Evolutionary conservation across 2,888 invertebrate genomes (phyloP), one percentile per base, ranked within the genome.

Genomic region (Aspidiotus destructor): DNA sequence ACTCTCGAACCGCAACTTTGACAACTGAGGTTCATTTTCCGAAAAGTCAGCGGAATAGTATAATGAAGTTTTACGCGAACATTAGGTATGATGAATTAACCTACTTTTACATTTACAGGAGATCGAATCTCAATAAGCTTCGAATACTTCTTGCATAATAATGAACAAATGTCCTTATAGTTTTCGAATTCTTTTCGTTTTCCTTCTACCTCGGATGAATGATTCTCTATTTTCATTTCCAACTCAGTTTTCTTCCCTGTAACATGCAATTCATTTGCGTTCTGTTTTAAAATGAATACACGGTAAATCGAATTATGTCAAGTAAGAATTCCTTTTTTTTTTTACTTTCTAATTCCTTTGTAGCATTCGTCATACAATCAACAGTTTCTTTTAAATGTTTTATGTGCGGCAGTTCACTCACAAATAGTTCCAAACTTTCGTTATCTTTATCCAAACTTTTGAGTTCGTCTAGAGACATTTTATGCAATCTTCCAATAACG

Each of bases 371-470:
- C 70, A 87, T 78, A 69, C 87, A 85, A 75, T 88, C 87, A 0
- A 89, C 81, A 70, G 84, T 82, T 69, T 83, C 78, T 73, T 88
- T 86, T 53, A 87, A 79, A 16, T 57, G 67, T 58, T 71, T 62
- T 7, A 88, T 80, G 71, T 84, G 82, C 0, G 86, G 85, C 75
- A 85, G 81, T 72, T 83, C 84, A 74, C 86, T 85, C 55, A 90
- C 77, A 71, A 88, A 84, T 75, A 88, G 87, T 74, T 88, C 85
- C 77, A 88, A 84, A 73, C 83, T 81, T 73, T 89, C 87, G 0
- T 83, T 81, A 77, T 86, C 86, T 60, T 85, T 83, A 73, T 85
- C 81, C 17, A 90, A 79, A 74, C 85, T 84, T 72, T 85, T 83
- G 58, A 91, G 78, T 77, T 90, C 88, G 62, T 87, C 86, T 73